These are phyloP conservation scores for Tachina lurida DNA, from an alignment of 2,888 invertebrate species.

Conservation along the genomic window DNA sequence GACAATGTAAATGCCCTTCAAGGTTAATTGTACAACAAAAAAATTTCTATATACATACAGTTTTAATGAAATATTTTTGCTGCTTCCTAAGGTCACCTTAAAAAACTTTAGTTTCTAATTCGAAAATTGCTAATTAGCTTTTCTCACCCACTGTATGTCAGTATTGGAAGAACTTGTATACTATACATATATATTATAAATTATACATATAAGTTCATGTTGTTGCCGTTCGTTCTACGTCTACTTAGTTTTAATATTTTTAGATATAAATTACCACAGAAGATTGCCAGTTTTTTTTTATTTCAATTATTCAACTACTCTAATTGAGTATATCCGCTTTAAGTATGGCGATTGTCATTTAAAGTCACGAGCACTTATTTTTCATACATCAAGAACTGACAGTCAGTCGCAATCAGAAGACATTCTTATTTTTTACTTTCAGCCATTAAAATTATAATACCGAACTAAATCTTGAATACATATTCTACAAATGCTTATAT, in stretches of 20 bases:
- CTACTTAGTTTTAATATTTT: conserved; percentile 48
- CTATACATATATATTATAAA: neutral
- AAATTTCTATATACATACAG: no score
- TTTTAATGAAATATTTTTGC: no score
- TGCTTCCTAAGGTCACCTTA: no score
- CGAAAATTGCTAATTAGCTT: neutral
- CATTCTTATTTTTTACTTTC: conserved; percentile 42
- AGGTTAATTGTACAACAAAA: no score
- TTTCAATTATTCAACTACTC: conserved; percentile 61
- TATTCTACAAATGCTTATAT: conserved; percentile 1
- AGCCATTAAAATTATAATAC: conserved; percentile 35
- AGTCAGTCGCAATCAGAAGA: conserved; percentile 44
- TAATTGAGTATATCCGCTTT: conserved; percentile 80
- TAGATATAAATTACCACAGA: conserved; percentile 70
- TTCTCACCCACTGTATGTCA: neutral
- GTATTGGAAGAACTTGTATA: neutral
- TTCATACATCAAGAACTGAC: conserved; percentile 18
- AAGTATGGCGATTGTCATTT: conserved; percentile 79
- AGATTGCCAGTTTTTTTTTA: conserved; percentile 23
- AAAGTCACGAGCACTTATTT: conserved; percentile 63
- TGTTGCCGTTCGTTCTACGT: conserved; percentile 28
- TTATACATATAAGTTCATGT: neutral
- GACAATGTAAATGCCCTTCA: no score
- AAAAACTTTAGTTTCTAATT: neutral
- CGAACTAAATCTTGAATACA: conserved; percentile 27